A percentile compares a stretch with the other conserved stretches of the same genome.
phyloP scores from a whole-genome alignment of 2,797 vertebrate genomes.

The Limosa lapponica region DNA sequence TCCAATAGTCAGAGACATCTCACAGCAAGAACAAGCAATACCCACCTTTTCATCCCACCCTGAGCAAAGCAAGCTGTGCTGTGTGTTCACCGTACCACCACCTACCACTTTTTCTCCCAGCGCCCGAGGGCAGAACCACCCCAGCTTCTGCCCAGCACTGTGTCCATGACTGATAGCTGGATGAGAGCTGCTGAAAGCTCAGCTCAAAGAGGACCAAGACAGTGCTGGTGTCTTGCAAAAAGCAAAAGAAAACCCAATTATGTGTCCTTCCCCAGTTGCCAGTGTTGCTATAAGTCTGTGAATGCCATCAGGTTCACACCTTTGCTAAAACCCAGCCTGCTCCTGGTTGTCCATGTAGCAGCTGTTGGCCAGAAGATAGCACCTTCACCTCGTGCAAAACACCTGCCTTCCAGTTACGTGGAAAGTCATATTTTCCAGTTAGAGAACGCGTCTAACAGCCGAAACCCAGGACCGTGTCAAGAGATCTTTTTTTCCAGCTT shows the following conservation, averaged over 20 bases:
- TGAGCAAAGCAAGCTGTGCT: background rate
- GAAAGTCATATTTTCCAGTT: background rate
- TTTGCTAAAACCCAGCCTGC: background rate
- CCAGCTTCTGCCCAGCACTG: background rate
- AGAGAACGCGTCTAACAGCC: background rate
- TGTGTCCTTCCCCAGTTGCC: background rate
- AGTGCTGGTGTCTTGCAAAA: background rate
- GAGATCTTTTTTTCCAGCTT: background rate
- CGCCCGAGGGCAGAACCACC: background rate
- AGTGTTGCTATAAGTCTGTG: background rate
- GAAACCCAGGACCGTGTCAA: background rate
- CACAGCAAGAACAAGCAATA: background rate
- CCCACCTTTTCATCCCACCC: background rate
- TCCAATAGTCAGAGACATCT: background rate
- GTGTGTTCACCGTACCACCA: background rate
- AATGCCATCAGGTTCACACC: background rate
- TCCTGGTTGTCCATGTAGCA: background rate
- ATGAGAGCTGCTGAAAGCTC: background rate
- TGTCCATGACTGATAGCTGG: accelerated
- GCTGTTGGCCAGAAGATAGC: background rate
- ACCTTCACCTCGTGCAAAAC: background rate
- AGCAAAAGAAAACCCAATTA: background rate
- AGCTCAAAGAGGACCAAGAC: background rate
- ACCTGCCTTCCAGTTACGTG: background rate
- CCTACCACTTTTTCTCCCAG: background rate